Conservation (phyloP, 1,140 invertebrate species). For the Trachelipus rathkii region DNA sequence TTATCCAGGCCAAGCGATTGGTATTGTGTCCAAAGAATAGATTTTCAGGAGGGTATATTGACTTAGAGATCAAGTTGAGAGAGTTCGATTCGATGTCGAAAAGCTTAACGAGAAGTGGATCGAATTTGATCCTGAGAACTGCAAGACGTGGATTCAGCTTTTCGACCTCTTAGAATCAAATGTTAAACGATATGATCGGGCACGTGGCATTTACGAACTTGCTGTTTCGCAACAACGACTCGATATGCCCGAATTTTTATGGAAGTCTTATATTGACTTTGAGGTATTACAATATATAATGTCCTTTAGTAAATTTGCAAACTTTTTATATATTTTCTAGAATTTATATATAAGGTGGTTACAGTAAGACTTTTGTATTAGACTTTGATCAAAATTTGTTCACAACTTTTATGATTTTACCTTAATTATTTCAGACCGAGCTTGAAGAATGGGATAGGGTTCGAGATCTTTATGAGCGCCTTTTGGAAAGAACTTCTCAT, state of each 20-base stretch:
- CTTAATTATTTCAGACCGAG: conserved; percentile 54
- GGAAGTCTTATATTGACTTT: conserved; percentile 99
- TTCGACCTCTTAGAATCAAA: conserved; percentile 94
- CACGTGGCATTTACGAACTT: conserved; percentile 89
- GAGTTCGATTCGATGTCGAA: conserved; percentile 90
- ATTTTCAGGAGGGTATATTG: conserved; percentile 94
- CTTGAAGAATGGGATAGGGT: conserved; percentile 87
- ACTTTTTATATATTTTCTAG: too few relatives aligned
- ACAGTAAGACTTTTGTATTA: too few relatives aligned
- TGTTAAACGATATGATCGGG: conserved; percentile 90
- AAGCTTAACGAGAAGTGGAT: conserved; percentile 94
- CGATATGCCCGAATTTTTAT: conserved; percentile 98
- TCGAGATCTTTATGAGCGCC: conserved; percentile 80
- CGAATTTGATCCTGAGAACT: conserved; percentile 93
- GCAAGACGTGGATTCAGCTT: conserved; percentile 96
- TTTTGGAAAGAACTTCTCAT: conserved; percentile 92
- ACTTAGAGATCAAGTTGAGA: conserved; percentile 92
- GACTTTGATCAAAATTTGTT: too few relatives aligned
- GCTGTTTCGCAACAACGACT: conserved; percentile 85
- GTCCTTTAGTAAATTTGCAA: too few relatives aligned
- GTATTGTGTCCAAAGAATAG: conserved; percentile 96
- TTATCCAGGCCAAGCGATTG: conserved; percentile 70
- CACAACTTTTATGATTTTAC: too few relatives aligned
- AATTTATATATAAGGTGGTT: too few relatives aligned
- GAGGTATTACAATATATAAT: conserved; percentile 59